A percentile compares a stretch with the other conserved stretches of the same genome.
Evolutionary conservation across 2,888 invertebrate genomes (phyloP).

Genomic region (Drosophila kambysellisi): DNA sequence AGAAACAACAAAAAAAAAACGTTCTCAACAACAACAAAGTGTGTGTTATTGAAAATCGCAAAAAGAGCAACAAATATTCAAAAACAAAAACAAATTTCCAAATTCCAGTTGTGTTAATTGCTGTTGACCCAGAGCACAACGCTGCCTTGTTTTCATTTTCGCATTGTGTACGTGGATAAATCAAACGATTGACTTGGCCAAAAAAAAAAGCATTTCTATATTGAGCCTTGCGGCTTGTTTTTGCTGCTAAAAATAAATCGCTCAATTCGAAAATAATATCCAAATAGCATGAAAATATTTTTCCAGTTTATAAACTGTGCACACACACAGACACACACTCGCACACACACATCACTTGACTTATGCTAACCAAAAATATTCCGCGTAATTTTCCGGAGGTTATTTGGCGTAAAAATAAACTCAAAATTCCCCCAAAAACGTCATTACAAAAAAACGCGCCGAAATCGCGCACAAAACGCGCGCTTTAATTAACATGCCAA

Average conservation of each 20-base stretch:
- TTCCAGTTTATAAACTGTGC: conserved; percentile 48
- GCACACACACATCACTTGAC: conserved; percentile 7
- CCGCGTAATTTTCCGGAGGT: conserved; percentile 48
- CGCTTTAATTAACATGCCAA: conserved; percentile 25
- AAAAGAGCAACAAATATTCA: conserved; percentile 4
- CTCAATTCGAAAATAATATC: conserved; percentile 26
- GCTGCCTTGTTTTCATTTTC: background rate
- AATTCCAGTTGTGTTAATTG: conserved; percentile 30
- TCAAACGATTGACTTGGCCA: conserved; percentile 21
- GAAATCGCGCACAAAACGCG: conserved; percentile 47
- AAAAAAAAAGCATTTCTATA: conserved; percentile 42
- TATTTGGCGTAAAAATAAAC: conserved; percentile 48
- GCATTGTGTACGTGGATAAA: conserved; percentile 38
- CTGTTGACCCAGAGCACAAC: background rate
- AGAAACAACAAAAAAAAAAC: conserved; percentile 13
- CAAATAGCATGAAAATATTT: conserved; percentile 54
- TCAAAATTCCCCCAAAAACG: conserved; percentile 41
- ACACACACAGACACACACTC: conserved; percentile 27
- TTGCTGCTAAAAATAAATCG: conserved; percentile 56
- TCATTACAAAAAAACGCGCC: conserved; percentile 42
- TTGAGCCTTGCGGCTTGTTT: conserved; percentile 49
- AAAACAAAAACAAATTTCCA: conserved; percentile 4
- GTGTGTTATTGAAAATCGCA: conserved; percentile 30
- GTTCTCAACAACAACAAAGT: conserved; percentile 12
- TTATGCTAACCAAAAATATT: conserved; percentile 50